Evolutionary conservation across 2,113 vertebrate species (phyloP).

Genomic region (Grallaria varia): DNA sequence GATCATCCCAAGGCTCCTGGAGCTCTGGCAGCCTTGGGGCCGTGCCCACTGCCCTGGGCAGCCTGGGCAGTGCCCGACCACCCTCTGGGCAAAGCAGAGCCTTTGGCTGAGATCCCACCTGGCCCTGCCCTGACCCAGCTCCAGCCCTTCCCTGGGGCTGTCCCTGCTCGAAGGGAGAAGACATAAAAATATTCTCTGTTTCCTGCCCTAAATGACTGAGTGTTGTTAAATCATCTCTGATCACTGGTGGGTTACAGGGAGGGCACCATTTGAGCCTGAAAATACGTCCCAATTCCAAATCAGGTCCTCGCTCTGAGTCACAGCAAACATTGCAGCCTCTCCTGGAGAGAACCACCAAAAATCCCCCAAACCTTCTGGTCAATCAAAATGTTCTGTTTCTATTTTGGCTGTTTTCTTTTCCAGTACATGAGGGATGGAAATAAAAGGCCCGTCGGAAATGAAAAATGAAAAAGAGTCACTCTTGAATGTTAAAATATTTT

Average conservation of each 20-base stretch:
- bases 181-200: neutral
- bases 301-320: conserved; percentile 7
- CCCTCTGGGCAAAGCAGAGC: neutral
- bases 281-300: neutral
- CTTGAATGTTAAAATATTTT: neutral
- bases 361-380: conserved; percentile 37
- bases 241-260: neutral
- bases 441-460: neutral
- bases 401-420: conserved; percentile 17
- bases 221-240: neutral
- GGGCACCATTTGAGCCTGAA: neutral
- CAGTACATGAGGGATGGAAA: neutral
- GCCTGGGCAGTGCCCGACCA: neutral
- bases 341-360: neutral
- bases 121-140: neutral
- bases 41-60: neutral
- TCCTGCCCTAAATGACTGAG: neutral
- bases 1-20: neutral
- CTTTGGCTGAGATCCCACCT: neutral
- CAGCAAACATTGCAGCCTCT: neutral
- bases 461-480: neutral
- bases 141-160: neutral
- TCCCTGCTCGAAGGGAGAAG: no score
- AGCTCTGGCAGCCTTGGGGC: neutral
- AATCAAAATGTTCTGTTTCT: conserved; percentile 12